phyloP scores from a whole-genome alignment of 2,113 vertebrate genomes.

The Oophaga pumilio region DNA sequence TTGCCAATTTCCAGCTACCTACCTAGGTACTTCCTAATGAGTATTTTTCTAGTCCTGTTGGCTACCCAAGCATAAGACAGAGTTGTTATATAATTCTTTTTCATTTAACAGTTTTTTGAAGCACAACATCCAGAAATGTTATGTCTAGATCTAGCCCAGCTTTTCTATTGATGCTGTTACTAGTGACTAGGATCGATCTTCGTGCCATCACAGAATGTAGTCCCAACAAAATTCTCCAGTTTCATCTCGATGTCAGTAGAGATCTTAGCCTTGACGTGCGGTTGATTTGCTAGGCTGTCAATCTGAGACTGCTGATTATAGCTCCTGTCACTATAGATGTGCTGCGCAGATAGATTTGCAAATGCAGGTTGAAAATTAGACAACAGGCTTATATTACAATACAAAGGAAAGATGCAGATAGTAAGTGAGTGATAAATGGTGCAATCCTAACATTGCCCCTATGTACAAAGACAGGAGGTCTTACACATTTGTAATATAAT shows the following conservation, averaged over 20 bases:
- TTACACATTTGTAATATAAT: background rate
- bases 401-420: background rate
- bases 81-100: background rate
- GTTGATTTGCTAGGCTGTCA: conserved; percentile 60
- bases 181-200: background rate
- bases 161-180: background rate
- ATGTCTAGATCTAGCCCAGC: background rate
- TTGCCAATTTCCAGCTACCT: no score
- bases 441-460: background rate
- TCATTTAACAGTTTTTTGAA: background rate
- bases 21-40: no score
- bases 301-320: conserved; percentile 53
- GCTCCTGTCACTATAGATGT: conserved; percentile 11
- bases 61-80: no score
- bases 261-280: background rate
- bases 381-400: conserved; percentile 16
- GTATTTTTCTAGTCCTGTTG: no score
- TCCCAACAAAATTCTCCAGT: background rate
- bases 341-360: background rate
- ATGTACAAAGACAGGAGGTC: background rate
- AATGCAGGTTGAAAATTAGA: conserved; percentile 9
- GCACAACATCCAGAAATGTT: background rate
- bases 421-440: background rate
- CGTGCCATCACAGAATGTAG: conserved; percentile 13
- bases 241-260: conserved; percentile 8